These are phyloP conservation scores for Drosophila saltans DNA, from an alignment of 1,140 invertebrate genomes.

Conservation along the genomic window DNA sequence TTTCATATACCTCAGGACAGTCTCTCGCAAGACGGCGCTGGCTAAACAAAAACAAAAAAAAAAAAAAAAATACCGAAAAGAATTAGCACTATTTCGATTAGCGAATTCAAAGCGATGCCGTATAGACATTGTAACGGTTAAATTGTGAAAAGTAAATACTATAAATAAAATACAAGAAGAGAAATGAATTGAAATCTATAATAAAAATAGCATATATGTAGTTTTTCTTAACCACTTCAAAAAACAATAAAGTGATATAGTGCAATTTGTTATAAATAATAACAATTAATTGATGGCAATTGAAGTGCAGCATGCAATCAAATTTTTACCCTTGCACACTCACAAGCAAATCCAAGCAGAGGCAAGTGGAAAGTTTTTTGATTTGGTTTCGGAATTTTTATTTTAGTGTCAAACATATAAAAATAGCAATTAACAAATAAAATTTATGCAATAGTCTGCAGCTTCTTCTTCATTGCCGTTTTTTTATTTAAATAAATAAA, in stretches of 20 bases:
- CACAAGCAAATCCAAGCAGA: not conserved
- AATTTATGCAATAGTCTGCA: slow-evolving; percentile 63
- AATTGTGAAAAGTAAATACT: slow-evolving; percentile 4
- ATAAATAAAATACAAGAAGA: slow-evolving; percentile 2
- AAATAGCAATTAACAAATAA: slow-evolving; percentile 69
- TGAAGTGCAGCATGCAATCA: slow-evolving; percentile 60
- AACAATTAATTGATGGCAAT: slow-evolving; percentile 76
- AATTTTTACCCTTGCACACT: slow-evolving; percentile 43
- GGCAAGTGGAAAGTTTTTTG: slow-evolving; percentile 71
- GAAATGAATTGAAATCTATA: not conserved
- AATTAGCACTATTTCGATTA: not conserved
- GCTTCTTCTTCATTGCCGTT: too few relatives aligned
- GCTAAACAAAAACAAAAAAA: slow-evolving; percentile 35
- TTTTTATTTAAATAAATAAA: slow-evolving; percentile 11
- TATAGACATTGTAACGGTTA: slow-evolving; percentile 21
- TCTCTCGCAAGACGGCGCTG: slow-evolving; percentile 63
- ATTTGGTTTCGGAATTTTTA: slow-evolving; percentile 13
- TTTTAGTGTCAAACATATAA: slow-evolving; percentile 63
- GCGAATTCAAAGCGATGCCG: slow-evolving; percentile 9
- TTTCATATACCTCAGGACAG: slow-evolving; percentile 61
- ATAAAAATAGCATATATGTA: slow-evolving; percentile 5
- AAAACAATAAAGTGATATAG: slow-evolving; percentile 33
- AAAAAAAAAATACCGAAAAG: slow-evolving; percentile 19
- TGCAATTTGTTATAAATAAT: slow-evolving; percentile 43
- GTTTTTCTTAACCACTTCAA: not conserved